Base-by-base conservation (phyloP, 1,140 invertebrate species). In the Drosophila kanapiae region DNA sequence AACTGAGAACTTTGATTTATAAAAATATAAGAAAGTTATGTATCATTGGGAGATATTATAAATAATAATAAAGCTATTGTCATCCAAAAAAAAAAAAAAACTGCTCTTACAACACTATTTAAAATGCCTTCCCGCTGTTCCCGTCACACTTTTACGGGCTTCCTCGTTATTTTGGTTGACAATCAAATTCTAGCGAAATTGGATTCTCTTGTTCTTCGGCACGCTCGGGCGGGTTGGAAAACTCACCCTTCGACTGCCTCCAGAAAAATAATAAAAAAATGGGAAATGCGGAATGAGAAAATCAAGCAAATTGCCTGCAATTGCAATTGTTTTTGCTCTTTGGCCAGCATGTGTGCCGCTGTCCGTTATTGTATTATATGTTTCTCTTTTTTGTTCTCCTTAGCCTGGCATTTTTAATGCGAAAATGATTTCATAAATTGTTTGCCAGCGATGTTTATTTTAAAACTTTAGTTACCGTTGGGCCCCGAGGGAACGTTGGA, bases 101-200 rank as follows among this genome's bases (percentile, higher is more conserved):
- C 59, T 42, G 11, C 37, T 33, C 6, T 6, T 18, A 7, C 64
- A 49, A n/a, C 51, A 29, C 57, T 56, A 18, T 16, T 38, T 13
- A 33, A 40, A 53, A 49, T n/a, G 35, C 35, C 37, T 42, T 40
- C 49, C 43, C 45, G 40, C 38, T 43, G 37, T 53, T 58, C 35
- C 45, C 42, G 70, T 42, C 38, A 54, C 49, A 16, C 64, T 62
- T 63, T 60, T 62, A 57, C 63, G 63, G 75, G 57, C 61, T 78
- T 68, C 60, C 80, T 84, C 84, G 84, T 90, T 84, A 84, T 81
- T 81, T 68, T 60, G 53, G 85, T 88, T 88, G 84, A 90, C 85
- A 88, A 88, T 88, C 77, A 85, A 88, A 90, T 88, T 88, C 84
- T 81, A 78, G 78, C 81, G 74, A 90, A 88, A 88, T 88, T 88